Evolutionary conservation across 2,888 invertebrate species (phyloP).

Genomic region (Anorthoa munda): DNA sequence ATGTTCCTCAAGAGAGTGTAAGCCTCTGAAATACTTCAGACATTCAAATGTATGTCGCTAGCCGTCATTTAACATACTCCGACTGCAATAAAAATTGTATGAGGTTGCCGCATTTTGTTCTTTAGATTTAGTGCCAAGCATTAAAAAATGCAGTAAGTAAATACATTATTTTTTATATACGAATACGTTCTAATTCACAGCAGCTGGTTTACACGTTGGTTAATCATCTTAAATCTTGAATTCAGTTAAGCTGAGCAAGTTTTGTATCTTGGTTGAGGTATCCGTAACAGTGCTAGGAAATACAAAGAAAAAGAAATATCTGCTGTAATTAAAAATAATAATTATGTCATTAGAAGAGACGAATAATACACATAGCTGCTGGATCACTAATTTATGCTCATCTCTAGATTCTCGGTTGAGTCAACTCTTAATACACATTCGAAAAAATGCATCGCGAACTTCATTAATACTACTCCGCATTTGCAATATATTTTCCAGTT

Average conservation of each 20-base stretch:
- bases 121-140: conserved; percentile 19
- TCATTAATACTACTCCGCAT: conserved; percentile 14
- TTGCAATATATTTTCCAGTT: conserved; percentile 12
- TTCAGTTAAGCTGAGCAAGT: neutral
- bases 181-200: neutral
- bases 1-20: conserved; percentile 43
- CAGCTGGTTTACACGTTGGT: neutral
- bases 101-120: conserved; percentile 13
- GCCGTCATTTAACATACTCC: conserved; percentile 28
- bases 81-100: conserved; percentile 29
- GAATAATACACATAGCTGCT: no score
- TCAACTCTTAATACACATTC: neutral
- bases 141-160: neutral
- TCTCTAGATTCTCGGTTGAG: neutral
- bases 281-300: neutral
- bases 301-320: neutral
- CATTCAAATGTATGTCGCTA: conserved; percentile 53
- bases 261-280: neutral
- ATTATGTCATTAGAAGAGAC: no score
- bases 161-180: neutral
- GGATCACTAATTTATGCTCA: neutral
- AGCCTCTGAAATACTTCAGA: conserved; percentile 53
- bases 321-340: neutral
- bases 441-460: conserved; percentile 19
- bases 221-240: neutral